Base-by-base conservation (phyloP, 2,113 vertebrate species). In the Athene noctua region DNA sequence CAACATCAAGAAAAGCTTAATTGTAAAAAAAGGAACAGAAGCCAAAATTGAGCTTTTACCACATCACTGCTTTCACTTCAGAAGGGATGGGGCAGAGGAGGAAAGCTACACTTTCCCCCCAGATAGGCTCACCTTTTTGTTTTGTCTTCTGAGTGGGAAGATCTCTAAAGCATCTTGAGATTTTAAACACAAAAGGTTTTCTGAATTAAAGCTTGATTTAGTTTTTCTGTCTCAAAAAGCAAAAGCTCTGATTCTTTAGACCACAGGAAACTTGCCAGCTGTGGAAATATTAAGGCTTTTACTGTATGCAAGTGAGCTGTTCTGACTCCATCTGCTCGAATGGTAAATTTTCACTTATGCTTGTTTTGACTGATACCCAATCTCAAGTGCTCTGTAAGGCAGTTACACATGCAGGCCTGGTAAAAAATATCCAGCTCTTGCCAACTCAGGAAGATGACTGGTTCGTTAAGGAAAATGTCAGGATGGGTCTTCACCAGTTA, bases 271-370 rank as follows among this genome's bases (percentile, higher is more conserved):
- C 36, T 68, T 85, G 36, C 90, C 93, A 94, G 87, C 78, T 95
- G 90, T 82, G 92, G 87, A 95, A 95, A 95, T 94, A 95, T 49
- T 82, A 93, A 85, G 40, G 40, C 9, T 90, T 96, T 96, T 84
- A 89, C 83, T 67, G 32, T 75, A 59, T 78, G 70, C 47, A 85
- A 91, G 73, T 57, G 91, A 92, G 62, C 54, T 90, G 70, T 66
- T 94, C 81, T 65, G 30, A 49, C 40, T 93, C 93, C 92, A 72
- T 95, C 81, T 95, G 93, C 62, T 91, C 86, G 90, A 96, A 94
- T 40, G 30, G 90, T 95, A 62, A 68, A 85, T 92, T 91, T 90
- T 85, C 86, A 68, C 36, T 82, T 88, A 19, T 71, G 49, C 10
- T 82, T 91, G 30, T 72, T 96, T 95, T 92, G 81, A 93, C 74